phyloP scores from a whole-genome alignment of 2,888 invertebrate genomes.

The Drosophila recens region DNA sequence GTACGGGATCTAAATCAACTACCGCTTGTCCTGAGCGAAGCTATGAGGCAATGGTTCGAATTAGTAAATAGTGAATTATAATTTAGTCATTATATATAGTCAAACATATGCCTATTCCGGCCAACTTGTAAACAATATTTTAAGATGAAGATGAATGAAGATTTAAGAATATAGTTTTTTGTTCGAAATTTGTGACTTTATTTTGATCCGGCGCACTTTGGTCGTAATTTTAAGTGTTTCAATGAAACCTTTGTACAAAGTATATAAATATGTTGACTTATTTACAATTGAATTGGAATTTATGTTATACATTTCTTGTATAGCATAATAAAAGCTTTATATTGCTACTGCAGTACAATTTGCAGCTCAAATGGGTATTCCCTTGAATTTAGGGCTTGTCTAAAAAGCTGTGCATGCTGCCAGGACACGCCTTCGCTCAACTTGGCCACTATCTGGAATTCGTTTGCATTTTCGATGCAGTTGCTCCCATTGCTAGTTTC shows the following conservation, averaged over 20 bases:
- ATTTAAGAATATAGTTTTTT: constrained; percentile 5
- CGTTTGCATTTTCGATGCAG: constrained; percentile 71
- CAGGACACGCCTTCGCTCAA: constrained; percentile 93
- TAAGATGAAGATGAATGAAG: constrained; percentile 13
- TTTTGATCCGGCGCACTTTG: constrained; percentile 2
- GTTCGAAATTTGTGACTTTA: constrained; percentile 14
- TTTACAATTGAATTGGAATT: constrained; percentile 46
- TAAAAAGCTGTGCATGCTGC: constrained; percentile 98
- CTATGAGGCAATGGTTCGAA: constrained; percentile 99
- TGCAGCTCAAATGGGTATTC: constrained; percentile 86
- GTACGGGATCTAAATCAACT: constrained; percentile 94
- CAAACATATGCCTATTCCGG: constrained; percentile 1
- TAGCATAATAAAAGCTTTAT: neutral
- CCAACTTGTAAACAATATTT: constrained; percentile 2
- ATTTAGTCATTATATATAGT: neutral
- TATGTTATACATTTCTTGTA: neutral
- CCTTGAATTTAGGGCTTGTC: constrained; percentile 87
- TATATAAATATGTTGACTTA: constrained; percentile 41
- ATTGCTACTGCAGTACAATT: constrained; percentile 73
- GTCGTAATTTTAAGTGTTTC: constrained; percentile 11
- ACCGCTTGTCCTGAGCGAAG: constrained; percentile 96
- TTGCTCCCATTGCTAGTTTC: constrained; percentile 83
- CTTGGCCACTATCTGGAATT: constrained; percentile 86
- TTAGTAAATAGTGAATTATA: constrained; percentile 89
- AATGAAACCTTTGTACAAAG: constrained; percentile 19